Percentiles rank a stretch among this genome's conserved stretches.
Conservation (phyloP, 2,888 invertebrate genomes). For the Ptychoptera contaminata region DNA sequence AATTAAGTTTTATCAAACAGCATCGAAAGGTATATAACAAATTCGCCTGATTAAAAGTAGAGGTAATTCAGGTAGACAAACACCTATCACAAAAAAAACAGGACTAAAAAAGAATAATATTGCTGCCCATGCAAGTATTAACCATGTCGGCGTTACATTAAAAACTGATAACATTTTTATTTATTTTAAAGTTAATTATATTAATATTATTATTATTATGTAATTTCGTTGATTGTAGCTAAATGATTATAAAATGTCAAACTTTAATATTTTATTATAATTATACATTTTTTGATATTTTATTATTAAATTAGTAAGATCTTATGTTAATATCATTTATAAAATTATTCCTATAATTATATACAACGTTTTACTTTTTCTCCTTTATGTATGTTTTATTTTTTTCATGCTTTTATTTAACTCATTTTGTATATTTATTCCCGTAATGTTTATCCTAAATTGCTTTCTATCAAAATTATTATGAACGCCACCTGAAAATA, state of each 20-base stretch:
- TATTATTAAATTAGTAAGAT: neutral
- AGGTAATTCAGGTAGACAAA: conserved; percentile 53
- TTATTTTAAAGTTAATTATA: neutral
- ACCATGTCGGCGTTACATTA: conserved; percentile 28
- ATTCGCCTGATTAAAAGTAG: conserved; percentile 47
- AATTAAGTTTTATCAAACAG: conserved; percentile 32
- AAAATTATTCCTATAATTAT: neutral
- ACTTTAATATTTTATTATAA: neutral
- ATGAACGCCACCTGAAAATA: conserved; percentile 3
- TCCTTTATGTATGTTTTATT: neutral
- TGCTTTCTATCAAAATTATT: neutral
- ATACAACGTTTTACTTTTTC: neutral
- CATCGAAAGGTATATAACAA: conserved; percentile 49
- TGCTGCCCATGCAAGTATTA: conserved; percentile 44
- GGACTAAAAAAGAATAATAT: conserved; percentile 50
- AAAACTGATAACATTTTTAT: neutral
- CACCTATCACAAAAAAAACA: conserved; percentile 39
- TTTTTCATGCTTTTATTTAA: neutral
- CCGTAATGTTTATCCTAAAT: neutral
- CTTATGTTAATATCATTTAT: neutral
- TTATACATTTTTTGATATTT: neutral
- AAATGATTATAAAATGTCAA: neutral
- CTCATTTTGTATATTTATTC: neutral
- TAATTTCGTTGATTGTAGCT: neutral
- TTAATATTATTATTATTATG: neutral